Conservation (phyloP, 2,113 vertebrate species). For the Gopherus flavomarginatus region DNA sequence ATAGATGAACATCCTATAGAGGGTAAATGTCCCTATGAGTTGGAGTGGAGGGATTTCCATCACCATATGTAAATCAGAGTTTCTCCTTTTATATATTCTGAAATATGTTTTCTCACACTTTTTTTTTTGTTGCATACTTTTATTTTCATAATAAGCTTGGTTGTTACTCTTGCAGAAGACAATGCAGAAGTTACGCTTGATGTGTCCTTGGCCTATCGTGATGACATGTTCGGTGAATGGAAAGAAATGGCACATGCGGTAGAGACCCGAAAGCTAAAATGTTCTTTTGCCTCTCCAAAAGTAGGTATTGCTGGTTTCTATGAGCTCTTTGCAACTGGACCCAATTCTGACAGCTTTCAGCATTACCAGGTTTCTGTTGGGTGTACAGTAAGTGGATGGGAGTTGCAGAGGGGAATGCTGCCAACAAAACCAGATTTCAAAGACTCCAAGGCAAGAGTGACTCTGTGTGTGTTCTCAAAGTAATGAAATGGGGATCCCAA, state of each 20-base stretch:
- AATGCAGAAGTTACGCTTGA: conserved; percentile 90
- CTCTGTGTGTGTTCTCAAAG: background rate
- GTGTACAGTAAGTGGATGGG: rapidly evolving
- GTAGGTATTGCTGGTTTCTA: conserved; percentile 69
- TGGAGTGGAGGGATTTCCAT: background rate
- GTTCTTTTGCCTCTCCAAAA: conserved; percentile 88
- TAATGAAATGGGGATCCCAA: background rate
- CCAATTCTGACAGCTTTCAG: background rate
- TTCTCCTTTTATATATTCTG: background rate
- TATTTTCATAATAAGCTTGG: background rate
- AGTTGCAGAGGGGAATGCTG: background rate
- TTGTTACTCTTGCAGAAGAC: conserved; percentile 81
- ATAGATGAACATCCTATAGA: background rate
- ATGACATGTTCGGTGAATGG: conserved; percentile 87
- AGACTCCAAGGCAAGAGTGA: rapidly evolving
- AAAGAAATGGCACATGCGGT: conserved; percentile 90
- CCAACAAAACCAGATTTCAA: background rate
- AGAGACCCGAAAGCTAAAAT: conserved; percentile 92
- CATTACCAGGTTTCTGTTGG: background rate
- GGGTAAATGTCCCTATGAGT: background rate
- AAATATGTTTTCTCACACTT: background rate
- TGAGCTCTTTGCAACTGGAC: background rate
- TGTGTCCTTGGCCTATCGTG: conserved; percentile 91
- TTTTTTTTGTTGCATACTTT: background rate
- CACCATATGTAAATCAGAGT: background rate